These are phyloP conservation scores for Ornithoptera alexandrae DNA, from an alignment of 2,888 invertebrate species.

Conservation along the genomic window DNA sequence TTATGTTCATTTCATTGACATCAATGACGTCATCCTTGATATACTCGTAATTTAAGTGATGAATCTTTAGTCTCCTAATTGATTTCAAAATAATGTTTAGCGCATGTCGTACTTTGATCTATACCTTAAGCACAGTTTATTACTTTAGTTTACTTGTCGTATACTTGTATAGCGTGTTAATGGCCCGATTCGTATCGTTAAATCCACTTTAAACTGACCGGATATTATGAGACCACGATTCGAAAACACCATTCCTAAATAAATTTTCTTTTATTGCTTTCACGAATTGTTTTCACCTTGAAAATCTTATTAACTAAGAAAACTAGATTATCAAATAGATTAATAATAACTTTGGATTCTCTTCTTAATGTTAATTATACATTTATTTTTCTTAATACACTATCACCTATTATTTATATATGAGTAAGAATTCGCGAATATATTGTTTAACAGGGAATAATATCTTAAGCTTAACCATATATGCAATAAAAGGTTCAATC, in stretches of 20 bases:
- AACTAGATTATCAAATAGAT: neutral
- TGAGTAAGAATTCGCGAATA: too few species aligned
- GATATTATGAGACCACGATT: constrained; percentile 22
- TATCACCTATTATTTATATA: too few species aligned
- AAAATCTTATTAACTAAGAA: neutral
- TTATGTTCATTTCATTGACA: too few species aligned
- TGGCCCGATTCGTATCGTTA: constrained; percentile 26
- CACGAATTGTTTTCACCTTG: constrained; percentile 28
- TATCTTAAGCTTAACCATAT: too few species aligned
- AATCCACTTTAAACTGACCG: constrained; percentile 27
- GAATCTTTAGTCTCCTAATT: too few species aligned
- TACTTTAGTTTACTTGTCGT: constrained; percentile 12
- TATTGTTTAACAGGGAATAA: too few species aligned
- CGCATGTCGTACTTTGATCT: neutral
- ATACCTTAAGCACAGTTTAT: constrained; percentile 13
- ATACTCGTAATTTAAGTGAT: too few species aligned
- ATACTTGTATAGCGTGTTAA: constrained; percentile 26
- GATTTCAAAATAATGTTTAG: too few species aligned
- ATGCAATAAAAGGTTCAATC: too few species aligned
- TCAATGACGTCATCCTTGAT: too few species aligned
- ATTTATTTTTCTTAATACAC: too few species aligned
- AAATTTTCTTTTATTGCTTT: constrained; percentile 23
- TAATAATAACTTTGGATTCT: neutral
- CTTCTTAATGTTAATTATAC: neutral
- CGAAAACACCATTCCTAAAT: constrained; percentile 14